Base-by-base conservation (phyloP, 2,888 invertebrate species). In the Sphaeridia pumilis region DNA sequence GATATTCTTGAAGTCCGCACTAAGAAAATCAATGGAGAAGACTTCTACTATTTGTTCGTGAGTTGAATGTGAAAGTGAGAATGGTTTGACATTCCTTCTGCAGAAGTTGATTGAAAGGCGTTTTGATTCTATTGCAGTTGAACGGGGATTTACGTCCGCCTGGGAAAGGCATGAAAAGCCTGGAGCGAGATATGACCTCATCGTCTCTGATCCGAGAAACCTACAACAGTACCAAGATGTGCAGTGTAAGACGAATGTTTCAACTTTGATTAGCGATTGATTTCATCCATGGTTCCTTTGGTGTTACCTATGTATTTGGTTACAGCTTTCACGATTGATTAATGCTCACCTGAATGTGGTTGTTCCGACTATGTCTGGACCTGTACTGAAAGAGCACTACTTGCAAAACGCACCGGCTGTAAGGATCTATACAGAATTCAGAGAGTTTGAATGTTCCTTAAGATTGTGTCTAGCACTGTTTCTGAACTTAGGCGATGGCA, bases 11-110 rank as follows among this genome's bases (percentile, higher is more conserved):
- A 48, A 34, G 5, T 48, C 10, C 36, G 48, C 4, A 25, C 22
- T 3, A 48, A 48, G 48, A 48, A 48, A 20, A 25, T 38, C 10
- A 48, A 48, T 25, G 48, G 48, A 4, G 17, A 21, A 24, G 35
- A 35, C 20, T 4, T 38, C 4, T 48, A 48, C 22, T 48, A 38
- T 25, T 10, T 48, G 38, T 48, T 48, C 38, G 48, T 48, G 38
- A 12, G 48, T 26, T 27, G 4, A 27, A 10, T 12, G 44, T 12
- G 7, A 31, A 7, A 14, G 31, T 31, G 14, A 31, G 31, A 31
- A 10, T 7, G 31, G 14, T 10, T 10, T 14, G 7, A 31, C 31
- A 31, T 14, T 31, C 14, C 14, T 31, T 10, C 14, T 31, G 14
- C 7, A 7, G 14, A 31, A 31, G 14, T 31, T 14, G 31, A 10